phyloP scores from a whole-genome alignment of 2,888 invertebrate genomes.

The Andrena praecox region DNA sequence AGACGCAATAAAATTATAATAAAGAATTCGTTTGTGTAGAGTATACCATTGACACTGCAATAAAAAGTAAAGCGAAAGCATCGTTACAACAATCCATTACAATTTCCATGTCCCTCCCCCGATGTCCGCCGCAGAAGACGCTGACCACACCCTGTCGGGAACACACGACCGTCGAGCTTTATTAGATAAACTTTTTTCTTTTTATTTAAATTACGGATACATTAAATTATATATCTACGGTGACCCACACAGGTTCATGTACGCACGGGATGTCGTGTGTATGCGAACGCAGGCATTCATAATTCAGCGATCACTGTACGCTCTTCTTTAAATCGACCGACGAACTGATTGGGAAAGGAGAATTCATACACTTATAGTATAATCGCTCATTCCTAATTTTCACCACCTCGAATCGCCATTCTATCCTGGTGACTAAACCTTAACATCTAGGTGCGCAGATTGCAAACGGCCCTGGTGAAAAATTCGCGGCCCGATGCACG shows the following conservation, averaged over 20 bases:
- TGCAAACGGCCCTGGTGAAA: constrained; percentile 62
- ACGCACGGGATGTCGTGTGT: constrained; percentile 39
- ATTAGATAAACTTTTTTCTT: constrained; percentile 63
- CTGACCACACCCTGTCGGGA: too few relatives aligned
- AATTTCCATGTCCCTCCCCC: not conserved
- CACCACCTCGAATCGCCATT: not conserved
- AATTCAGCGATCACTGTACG: constrained; percentile 45
- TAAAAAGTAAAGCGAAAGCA: not conserved
- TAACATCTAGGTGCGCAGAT: constrained; percentile 61
- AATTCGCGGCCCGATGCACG: constrained; percentile 26
- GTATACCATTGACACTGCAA: not conserved
- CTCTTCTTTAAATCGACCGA: constrained; percentile 33
- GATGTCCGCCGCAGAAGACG: not conserved
- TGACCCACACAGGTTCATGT: constrained; percentile 48
- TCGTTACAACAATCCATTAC: not conserved
- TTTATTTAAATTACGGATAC: constrained; percentile 78
- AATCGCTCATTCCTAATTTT: constrained; percentile 5
- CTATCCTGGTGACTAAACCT: constrained; percentile 50
- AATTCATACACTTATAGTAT: not conserved
- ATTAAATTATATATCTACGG: constrained; percentile 74
- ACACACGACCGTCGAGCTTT: not conserved
- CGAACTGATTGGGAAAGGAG: constrained; percentile 7
- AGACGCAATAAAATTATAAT: not conserved
- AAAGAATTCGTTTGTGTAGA: constrained; percentile 9
- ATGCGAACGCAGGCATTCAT: constrained; percentile 30